Conservation (phyloP, 1,140 invertebrate species). For the Calliphora vicina region DNA sequence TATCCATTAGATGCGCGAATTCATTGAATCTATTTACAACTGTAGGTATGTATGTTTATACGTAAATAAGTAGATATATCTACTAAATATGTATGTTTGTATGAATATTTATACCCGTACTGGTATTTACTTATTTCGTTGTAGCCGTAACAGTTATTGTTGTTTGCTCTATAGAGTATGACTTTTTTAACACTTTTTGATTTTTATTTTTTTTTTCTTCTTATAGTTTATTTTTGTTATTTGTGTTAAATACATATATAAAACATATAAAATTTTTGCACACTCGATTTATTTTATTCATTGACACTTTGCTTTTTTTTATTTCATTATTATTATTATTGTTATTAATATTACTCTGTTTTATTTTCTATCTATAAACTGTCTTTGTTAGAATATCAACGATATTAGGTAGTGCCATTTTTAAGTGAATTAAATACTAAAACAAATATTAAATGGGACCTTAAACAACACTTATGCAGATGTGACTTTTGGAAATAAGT, state of each 20-base stretch:
- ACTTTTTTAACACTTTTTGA: background rate
- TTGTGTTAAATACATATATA: background rate
- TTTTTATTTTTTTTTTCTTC: background rate
- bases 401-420: background rate
- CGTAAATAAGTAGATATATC: background rate
- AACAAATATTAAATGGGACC: too few relatives aligned
- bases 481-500: too few relatives aligned
- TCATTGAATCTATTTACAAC: background rate
- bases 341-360: background rate
- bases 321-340: background rate
- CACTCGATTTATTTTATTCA: constrained; percentile 32
- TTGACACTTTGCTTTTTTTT: constrained; percentile 16
- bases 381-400: background rate
- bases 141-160: background rate
- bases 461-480: too few relatives aligned
- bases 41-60: background rate
- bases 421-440: background rate
- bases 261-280: constrained; percentile 19
- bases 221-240: background rate
- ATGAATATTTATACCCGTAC: background rate
- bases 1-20: background rate
- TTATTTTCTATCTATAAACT: background rate
- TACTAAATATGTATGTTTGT: background rate
- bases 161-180: background rate
- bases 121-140: background rate